Conservation (phyloP, 2,113 vertebrate genomes). For the Falco punctatus region DNA sequence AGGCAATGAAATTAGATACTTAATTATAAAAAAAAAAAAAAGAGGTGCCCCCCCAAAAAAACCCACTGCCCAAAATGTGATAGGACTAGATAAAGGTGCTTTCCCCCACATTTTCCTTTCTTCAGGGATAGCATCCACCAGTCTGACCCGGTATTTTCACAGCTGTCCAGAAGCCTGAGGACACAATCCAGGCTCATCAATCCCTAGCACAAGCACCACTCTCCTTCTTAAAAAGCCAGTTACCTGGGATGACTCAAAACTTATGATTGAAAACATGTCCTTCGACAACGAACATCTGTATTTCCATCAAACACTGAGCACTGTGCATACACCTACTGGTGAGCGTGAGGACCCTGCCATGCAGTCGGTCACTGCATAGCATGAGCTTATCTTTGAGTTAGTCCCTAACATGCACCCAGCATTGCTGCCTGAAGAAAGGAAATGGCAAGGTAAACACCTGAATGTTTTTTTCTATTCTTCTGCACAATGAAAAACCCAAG, state of each 20-base stretch:
- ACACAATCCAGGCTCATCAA: background rate
- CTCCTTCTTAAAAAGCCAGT: background rate
- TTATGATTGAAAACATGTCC: background rate
- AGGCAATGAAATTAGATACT: background rate
- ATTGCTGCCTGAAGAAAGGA: background rate
- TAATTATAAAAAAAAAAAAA: background rate
- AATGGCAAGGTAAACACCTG: background rate
- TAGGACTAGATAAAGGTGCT: background rate
- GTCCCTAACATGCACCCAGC: background rate
- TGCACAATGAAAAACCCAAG: background rate
- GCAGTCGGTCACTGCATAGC: background rate
- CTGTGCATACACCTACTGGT: background rate
- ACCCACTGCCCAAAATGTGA: background rate
- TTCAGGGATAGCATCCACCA: background rate
- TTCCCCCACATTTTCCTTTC: background rate
- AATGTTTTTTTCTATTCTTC: background rate
- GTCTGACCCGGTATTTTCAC: background rate
- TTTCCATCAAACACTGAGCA: background rate
- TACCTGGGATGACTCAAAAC: background rate
- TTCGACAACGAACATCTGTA: background rate
- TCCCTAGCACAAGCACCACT: background rate
- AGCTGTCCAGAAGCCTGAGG: background rate
- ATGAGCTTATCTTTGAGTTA: background rate
- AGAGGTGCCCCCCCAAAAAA: background rate
- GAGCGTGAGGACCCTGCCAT: background rate